Evolutionary conservation across 2,888 invertebrate species (phyloP).

Genomic region (Thymelicus sylvestris): DNA sequence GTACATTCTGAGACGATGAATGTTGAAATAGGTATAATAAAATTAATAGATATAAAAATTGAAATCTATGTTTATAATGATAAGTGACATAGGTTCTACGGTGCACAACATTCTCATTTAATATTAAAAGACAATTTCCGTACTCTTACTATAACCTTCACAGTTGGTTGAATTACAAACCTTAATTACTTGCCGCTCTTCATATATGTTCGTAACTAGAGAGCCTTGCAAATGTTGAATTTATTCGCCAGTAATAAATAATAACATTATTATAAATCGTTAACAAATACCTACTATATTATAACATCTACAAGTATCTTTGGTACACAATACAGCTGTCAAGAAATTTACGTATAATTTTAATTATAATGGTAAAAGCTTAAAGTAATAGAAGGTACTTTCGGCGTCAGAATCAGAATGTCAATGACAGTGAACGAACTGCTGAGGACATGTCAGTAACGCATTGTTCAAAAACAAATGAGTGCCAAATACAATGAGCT

Average conservation of each 20-base stretch:
- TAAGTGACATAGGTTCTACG: too few relatives aligned
- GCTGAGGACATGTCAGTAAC: too few relatives aligned
- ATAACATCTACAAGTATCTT: conserved; percentile 12
- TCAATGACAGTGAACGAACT: neutral
- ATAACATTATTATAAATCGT: neutral
- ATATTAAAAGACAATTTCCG: too few relatives aligned
- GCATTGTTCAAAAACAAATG: too few relatives aligned
- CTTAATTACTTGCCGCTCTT: neutral
- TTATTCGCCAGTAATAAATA: neutral
- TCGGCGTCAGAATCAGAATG: neutral
- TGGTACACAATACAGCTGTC: conserved; percentile 32
- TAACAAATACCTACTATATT: neutral
- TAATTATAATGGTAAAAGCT: conserved; percentile 18
- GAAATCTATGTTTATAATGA: too few relatives aligned
- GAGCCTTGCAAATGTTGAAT: neutral
- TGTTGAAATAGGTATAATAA: too few relatives aligned
- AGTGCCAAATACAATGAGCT: too few relatives aligned
- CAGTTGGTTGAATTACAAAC: neutral
- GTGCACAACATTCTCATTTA: too few relatives aligned
- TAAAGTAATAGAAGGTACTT: conserved; percentile 5
- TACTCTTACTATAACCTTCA: neutral
- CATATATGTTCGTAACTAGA: neutral
- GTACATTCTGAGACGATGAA: too few relatives aligned
- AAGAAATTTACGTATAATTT: conserved; percentile 7
- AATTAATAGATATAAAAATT: too few relatives aligned